phyloP scores from a whole-genome alignment of 2,888 invertebrate genomes.

The Baronia brevicornis region DNA sequence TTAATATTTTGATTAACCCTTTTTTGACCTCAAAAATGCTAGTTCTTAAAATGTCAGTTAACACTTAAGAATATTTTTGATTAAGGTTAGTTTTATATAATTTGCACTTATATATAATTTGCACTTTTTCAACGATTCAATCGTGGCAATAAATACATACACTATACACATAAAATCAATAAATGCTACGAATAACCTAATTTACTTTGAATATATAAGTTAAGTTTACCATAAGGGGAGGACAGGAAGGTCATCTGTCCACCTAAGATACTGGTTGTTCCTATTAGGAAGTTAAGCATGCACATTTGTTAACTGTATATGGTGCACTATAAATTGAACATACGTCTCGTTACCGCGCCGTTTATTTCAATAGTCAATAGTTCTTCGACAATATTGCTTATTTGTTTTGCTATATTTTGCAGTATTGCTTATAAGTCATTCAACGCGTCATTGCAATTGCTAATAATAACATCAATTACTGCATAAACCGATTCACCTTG shows the following conservation, averaged over 20 bases:
- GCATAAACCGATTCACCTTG: slow-evolving; percentile 18
- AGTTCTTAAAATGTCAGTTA: no score
- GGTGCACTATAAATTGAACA: slow-evolving; percentile 26
- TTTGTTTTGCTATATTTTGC: slow-evolving; percentile 34
- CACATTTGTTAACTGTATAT: slow-evolving; percentile 16
- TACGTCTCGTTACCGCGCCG: slow-evolving; percentile 33
- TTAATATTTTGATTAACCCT: no score
- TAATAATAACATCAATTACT: slow-evolving; percentile 23
- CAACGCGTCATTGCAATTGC: slow-evolving; percentile 23
- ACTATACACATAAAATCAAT: no score
- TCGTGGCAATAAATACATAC: no score
- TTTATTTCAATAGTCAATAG: slow-evolving; percentile 42
- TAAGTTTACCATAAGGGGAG: slow-evolving; percentile 8
- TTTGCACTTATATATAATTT: no score
- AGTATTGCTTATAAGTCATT: slow-evolving; percentile 22
- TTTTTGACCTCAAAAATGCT: no score
- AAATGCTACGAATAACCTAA: no score
- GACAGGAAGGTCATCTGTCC: slow-evolving; percentile 12
- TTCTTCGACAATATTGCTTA: slow-evolving; percentile 24
- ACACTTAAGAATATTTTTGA: no score
- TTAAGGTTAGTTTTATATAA: no score
- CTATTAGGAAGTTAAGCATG: slow-evolving; percentile 11
- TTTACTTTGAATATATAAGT: not conserved
- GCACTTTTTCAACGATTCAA: no score
- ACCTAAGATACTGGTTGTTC: slow-evolving; percentile 12